Percentiles rank a stretch among this genome's conserved stretches.
Evolutionary conservation across 2,113 vertebrate species (phyloP).

Genomic region (Chaetodon trifascialis): DNA sequence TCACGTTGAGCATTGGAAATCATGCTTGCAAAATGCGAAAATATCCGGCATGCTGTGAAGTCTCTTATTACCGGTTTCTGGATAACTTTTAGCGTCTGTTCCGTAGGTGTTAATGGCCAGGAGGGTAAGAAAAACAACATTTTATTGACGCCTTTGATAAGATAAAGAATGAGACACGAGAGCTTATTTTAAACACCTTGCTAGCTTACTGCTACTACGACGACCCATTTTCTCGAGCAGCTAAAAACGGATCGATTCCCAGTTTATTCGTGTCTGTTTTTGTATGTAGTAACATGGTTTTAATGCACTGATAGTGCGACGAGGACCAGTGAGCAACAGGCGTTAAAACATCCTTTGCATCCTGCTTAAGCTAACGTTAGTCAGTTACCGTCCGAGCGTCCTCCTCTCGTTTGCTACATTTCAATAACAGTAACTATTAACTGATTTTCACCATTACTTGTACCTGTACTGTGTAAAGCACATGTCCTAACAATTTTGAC

Average conservation of each 20-base stretch:
- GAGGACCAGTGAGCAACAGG: no score
- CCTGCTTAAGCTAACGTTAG: not conserved
- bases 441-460: not conserved
- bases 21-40: slow-evolving; percentile 70
- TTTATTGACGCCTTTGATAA: slow-evolving; percentile 7
- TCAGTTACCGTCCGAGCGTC: not conserved
- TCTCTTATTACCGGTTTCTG: slow-evolving; percentile 58
- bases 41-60: slow-evolving; percentile 62
- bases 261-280: not conserved
- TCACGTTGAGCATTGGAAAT: slow-evolving; percentile 51
- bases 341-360: not conserved
- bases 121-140: slow-evolving; percentile 75
- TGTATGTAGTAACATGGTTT: not conserved
- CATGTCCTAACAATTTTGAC: not conserved
- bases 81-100: slow-evolving; percentile 64
- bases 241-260: not conserved
- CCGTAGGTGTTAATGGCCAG: slow-evolving; percentile 67
- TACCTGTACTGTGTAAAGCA: not conserved
- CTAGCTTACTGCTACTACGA: not conserved
- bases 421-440: not conserved
- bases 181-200: slow-evolving; percentile 1
- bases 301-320: not conserved
- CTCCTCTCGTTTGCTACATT: not conserved
- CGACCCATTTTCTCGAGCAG: not conserved
- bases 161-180: slow-evolving; percentile 16